Evolutionary conservation across 2,888 invertebrate genomes (phyloP).

Genomic region (Alentia gelatinosa): DNA sequence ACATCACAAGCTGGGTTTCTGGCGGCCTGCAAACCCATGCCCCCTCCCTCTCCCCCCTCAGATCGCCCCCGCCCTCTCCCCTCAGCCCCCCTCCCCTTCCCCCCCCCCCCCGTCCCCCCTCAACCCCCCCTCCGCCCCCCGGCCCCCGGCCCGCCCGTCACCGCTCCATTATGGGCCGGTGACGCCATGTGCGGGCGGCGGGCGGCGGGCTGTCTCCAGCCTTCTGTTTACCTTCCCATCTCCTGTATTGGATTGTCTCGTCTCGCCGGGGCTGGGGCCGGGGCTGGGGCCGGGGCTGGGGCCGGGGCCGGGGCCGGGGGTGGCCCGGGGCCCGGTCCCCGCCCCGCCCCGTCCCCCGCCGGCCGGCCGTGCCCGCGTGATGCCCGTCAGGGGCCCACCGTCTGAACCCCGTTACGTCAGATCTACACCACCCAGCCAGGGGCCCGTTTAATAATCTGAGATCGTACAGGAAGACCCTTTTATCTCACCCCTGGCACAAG

Average conservation of each 20-base stretch:
- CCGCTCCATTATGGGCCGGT: not conserved
- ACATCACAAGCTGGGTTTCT: not conserved
- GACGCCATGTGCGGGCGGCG: not conserved
- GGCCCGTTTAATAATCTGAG: no score
- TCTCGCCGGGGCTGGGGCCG: not conserved
- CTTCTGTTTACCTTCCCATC: constrained; percentile 22
- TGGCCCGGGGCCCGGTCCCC: not conserved
- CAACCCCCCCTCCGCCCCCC: not conserved
- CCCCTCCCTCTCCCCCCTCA: not conserved
- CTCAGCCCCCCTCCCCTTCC: not conserved
- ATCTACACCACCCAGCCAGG: no score
- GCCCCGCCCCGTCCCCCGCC: not conserved
- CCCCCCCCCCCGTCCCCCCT: not conserved
- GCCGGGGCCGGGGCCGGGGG: not conserved
- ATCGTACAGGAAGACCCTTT: no score
- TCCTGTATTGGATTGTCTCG: constrained; percentile 42
- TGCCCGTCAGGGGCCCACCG: not conserved
- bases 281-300: not conserved
- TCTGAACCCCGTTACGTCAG: not conserved
- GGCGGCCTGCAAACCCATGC: no score
- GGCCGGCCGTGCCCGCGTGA: not conserved
- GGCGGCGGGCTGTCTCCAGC: not conserved
- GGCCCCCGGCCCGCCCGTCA: no score
- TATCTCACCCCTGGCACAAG: no score
- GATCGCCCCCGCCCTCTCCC: no score